Evolutionary conservation across 2,888 invertebrate genomes (phyloP), one percentile per base, ranked within the genome.

Genomic region (Aricia artaxerxes): DNA sequence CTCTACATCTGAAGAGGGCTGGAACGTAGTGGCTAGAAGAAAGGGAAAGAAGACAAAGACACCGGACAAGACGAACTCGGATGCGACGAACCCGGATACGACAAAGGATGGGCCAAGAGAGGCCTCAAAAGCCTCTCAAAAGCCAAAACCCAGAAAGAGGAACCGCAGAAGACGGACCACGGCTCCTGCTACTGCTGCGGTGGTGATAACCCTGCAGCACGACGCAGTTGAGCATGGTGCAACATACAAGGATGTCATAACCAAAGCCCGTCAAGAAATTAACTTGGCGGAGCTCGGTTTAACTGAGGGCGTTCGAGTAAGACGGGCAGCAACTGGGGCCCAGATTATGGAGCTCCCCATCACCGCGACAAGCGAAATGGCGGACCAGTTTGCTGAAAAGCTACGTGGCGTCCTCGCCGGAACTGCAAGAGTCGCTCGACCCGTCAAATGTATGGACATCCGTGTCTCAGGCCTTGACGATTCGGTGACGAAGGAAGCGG

Each of bases 401-500:
- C 40, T 64, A 6, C 16, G 61, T 2, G 64, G 44, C 9, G 38
- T 40, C 11, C 40, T 61, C 6, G 6, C 64, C n/a, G 78, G 40
- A 16, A 11, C 75, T 9, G 78, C 40, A 40, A 61, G 49, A 44
- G 78, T 78, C 7, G n/a, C 61, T n/a, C 6, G 78, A 16, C 78
- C 64, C 7, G 40, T 64, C 13, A 78, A n/a, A 24, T 61, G n/a
- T n/a, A 24, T 24, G n/a, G 78, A 78, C 9, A 11, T 69, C 4
- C 64, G 64, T 35, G 35, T 35, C 35, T 35, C 35, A 35, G 35
- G 35, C 35, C 35, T 35, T 35, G n/a, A n/a, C n/a, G n/a, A n/a
- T n/a, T 61, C 38, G 2, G n/a, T 60, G 78, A 44, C 35, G 40
- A 61, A 78, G 5, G 78, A 78, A 24, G 60, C 78, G 1, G 78